phyloP scores from a whole-genome alignment of 2,888 invertebrate species.

The Pristionchus japonicus region DNA sequence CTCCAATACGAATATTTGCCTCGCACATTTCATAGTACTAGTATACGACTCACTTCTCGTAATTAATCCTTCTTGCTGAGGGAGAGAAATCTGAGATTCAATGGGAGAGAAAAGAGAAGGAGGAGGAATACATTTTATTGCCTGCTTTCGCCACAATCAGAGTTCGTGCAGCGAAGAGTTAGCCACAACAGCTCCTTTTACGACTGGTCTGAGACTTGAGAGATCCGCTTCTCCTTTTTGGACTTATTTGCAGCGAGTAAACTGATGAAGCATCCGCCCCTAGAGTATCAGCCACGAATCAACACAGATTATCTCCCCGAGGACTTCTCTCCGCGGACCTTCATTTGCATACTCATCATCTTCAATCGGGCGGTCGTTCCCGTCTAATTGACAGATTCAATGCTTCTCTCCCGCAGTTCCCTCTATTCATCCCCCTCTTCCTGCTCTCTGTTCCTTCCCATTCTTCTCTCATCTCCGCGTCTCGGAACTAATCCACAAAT shows the following conservation, averaged over 20 bases:
- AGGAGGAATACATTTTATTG: conserved; percentile 19
- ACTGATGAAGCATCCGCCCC: neutral
- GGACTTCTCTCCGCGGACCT: neutral
- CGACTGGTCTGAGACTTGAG: neutral
- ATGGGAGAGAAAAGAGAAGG: neutral
- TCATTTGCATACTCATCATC: conserved; percentile 7
- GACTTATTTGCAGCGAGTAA: neutral
- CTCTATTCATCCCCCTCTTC: conserved; percentile 18
- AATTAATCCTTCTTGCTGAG: neutral
- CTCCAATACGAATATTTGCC: neutral
- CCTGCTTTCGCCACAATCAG: conserved; percentile 9
- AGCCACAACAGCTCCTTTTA: conserved; percentile 17
- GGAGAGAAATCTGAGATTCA: conserved; percentile 30
- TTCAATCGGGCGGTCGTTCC: neutral
- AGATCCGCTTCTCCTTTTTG: neutral
- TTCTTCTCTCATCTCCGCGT: neutral
- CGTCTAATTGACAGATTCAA: conserved; percentile 30
- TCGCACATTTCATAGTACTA: neutral
- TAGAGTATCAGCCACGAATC: neutral
- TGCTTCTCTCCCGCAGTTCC: neutral
- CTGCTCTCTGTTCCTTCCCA: conserved; percentile 14
- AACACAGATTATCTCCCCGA: neutral
- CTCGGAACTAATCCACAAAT: neutral
- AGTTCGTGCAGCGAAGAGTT: neutral
- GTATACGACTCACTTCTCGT: neutral